Evolutionary conservation across 2,888 invertebrate genomes (phyloP).

Genomic region (Agonum fuliginosum): DNA sequence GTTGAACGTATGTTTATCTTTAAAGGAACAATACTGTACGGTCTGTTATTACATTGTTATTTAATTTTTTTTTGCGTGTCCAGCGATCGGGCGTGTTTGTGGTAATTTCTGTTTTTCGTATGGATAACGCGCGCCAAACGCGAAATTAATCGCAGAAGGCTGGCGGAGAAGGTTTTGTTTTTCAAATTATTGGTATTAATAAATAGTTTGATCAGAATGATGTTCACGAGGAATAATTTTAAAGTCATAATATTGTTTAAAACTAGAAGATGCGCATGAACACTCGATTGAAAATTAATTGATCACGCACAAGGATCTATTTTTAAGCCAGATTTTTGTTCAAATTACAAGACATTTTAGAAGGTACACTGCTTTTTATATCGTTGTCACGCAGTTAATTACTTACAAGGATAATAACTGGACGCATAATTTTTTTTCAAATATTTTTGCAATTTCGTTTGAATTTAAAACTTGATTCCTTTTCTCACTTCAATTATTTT

Average conservation of each 20-base stretch:
- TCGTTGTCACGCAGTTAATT: constrained; percentile 12
- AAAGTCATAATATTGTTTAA: constrained; percentile 11
- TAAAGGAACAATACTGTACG: constrained; percentile 51
- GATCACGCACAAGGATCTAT: constrained; percentile 9
- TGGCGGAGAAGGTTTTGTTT: not conserved
- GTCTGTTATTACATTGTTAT: constrained; percentile 58
- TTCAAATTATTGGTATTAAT: constrained; percentile 43
- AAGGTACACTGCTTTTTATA: not conserved
- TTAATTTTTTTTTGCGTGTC: constrained; percentile 49
- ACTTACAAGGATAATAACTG: not conserved
- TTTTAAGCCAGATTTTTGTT: not conserved
- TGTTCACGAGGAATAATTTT: constrained; percentile 26
- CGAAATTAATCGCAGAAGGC: constrained; percentile 54
- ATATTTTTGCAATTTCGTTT: not conserved
- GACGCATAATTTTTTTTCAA: not conserved
- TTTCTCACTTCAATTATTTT: too few species aligned
- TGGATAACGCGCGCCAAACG: constrained; percentile 54
- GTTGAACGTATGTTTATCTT: constrained; percentile 55
- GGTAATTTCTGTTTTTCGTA: constrained; percentile 43
- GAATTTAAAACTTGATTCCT: not conserved
- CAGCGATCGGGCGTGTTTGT: constrained; percentile 29
- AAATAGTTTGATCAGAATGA: constrained; percentile 42
- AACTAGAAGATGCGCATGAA: constrained; percentile 13
- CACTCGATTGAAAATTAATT: constrained; percentile 26
- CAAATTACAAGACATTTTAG: not conserved